Evolutionary conservation across 2,113 vertebrate genomes (phyloP), one percentile per base, ranked within the genome.

Genomic region (Pipra filicauda): DNA sequence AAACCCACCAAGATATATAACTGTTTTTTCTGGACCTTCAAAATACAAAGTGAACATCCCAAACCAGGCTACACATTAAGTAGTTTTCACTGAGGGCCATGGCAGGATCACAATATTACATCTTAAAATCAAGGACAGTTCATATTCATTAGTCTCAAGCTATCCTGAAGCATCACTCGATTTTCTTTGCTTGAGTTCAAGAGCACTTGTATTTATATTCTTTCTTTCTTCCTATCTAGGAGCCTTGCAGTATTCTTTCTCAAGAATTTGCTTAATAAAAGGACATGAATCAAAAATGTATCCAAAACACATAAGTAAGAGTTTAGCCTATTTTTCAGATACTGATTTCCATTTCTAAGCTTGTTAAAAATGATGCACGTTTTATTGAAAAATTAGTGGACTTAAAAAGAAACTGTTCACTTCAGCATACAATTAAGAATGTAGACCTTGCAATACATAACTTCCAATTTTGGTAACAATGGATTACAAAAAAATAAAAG

Each of bases 241-340:
- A 88, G 27, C 30, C 21, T 70, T 61, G 31, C 2, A 62, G 37
- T 31, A 61, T 33, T 49, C 15, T 76, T 93, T 83, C 23, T 78
- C 57, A 93, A 59, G 23, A 82, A 95, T 72, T 51, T 69, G 10
- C n/a, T 85, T 80, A 94, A 64, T 79, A 91, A 92, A 89, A 76
- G 13, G 8, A 78, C 9, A 57, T 67, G 33, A 71, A 88, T 79
- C 39, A 88, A 92, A 89, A 94, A 41, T 37, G 4, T 71, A 55
- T 41, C 67, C 20, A 73, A 83, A 80, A 78, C 5, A n/a, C 4
- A 4, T 18, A 59, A 75, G 66, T 37, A 51, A 65, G 59, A 48
- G 31, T 27, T 26, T 85, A 58, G 8, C 41, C 43, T 52, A 28
- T 71, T 24, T 84, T 93, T 69, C 61, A 81, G n/a, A 67, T 76